Evolutionary conservation across 35 echinoderm and acorn worm genomes (phyloP), one percentile per base, ranked within the genome.

Genomic region (Apostichopus parvimensis): DNA sequence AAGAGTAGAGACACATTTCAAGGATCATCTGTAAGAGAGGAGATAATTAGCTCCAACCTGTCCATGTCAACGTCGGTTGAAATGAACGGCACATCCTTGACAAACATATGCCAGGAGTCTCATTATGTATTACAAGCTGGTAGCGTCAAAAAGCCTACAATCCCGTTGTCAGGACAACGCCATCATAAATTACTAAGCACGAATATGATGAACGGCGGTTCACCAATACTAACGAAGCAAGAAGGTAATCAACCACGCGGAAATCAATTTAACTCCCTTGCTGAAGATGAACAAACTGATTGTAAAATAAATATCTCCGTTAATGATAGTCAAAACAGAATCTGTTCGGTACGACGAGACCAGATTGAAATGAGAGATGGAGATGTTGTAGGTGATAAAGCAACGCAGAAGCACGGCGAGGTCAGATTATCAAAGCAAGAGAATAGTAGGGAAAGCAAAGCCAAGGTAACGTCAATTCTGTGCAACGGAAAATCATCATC

Each of bases 201-300:
- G n/a, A 56, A 82, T 54, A 56, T 57, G 18, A 82, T 82, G 79
- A 82, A 55, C 34, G 24, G 26, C 78, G 34, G 34, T 45, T 45
- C 34, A 54, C n/a, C 79, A 18, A 55, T n/a, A 14, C 79, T 8
- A 82, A 55, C 79, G 15, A 82, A 82, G 34, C 45, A 53, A 6
- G 79, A 56, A 82, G 17, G 55, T 53, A 82, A n/a, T 56, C 45
- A 82, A 4, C 11, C 79, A 54, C 79, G 79, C n/a, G 79, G 79
- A 15, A 15, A 55, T 54, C 34, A 82, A 54, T 20, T 82, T 6
- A 2, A 82, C 54, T 12, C 55, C 5, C 45, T 53, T 13, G 52
- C 45, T 10, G 55, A 82, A 13, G 79, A 82, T 54, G 79, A 15
- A 56, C 10, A 12, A 54, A 82, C 55, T 55, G 45, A 12, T 82